Base-by-base conservation (phyloP, 2,888 invertebrate species). In the Ennomos quercinarius region DNA sequence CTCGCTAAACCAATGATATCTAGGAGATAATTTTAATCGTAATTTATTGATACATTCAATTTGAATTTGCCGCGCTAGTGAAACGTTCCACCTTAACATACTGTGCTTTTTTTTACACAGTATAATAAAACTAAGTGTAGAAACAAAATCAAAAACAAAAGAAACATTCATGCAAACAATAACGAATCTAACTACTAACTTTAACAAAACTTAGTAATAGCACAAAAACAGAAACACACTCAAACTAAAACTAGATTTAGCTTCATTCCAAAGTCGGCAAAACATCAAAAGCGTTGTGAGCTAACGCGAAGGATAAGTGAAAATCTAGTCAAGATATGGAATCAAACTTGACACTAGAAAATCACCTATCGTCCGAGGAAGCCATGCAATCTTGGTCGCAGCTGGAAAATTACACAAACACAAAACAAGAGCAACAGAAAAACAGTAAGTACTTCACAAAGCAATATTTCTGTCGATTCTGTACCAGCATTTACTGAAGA, bases 321-420 rank as follows among this genome's bases (percentile, higher is more conserved):
- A 93, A 93, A 94, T 94, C 94, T 94, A 94, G 94, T 94, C 94
- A 94, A 93, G 94, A 84, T 74, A 72, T 27, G 66, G 58, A 45
- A 56, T 42, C 55, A 66, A 74, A 91, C 94, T 94, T 92, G 93
- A 65, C 70, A 91, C 93, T 88, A 93, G 91, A 93, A 71, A 85
- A 87, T 80, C 93, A 93, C 94, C 83, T 92, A 94, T 89, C 94
- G 61, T 90, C 81, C 84, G 89, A 78, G 83, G 75, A 46, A 63
- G 73, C 73, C 70, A 67, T 69, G 69, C 68, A 57, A 37, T 47
- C 40, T 51, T 47, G 49, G 2, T 13, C 12, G 27, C 49, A 10
- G 34, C 64, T 68, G 64, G 6, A 27, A 27, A 27, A 27, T 27
- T 6, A 27, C 27, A 57, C 66, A 62, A 44, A 64, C 67, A 71